A percentile compares a stretch with the other conserved stretches of the same genome.
These are phyloP conservation scores for Prosopocoilus inquinatus DNA, from an alignment of 2,888 invertebrate species.

Conservation along the genomic window DNA sequence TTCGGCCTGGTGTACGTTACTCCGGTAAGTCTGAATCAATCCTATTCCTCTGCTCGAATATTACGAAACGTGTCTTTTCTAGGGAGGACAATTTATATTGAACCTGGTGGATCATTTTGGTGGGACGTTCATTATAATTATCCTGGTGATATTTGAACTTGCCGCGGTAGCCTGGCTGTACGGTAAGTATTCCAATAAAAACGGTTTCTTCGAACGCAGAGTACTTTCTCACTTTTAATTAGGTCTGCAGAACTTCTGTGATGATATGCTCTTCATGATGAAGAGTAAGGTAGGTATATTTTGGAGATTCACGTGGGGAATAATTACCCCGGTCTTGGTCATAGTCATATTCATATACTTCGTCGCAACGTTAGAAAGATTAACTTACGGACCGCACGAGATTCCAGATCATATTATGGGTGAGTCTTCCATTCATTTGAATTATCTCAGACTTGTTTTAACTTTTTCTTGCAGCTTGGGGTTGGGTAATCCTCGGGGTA, in stretches of 20 bases:
- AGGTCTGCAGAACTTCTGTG: slow-evolving; percentile 58
- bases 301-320: slow-evolving; percentile 77
- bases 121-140: slow-evolving; percentile 51
- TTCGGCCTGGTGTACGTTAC: slow-evolving; percentile 71
- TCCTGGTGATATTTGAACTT: slow-evolving; percentile 51
- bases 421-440: neutral
- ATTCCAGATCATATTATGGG: slow-evolving; percentile 60
- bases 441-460: neutral
- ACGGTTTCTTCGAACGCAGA: neutral
- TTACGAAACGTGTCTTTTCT: slow-evolving; percentile 2
- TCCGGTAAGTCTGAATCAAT: slow-evolving; percentile 57
- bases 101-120: slow-evolving; percentile 53
- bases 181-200: slow-evolving; percentile 28
- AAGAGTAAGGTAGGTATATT: slow-evolving; percentile 65
- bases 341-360: slow-evolving; percentile 70
- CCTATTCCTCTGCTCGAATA: neutral
- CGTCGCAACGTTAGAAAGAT: slow-evolving; percentile 58
- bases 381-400: slow-evolving; percentile 58
- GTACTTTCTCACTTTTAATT: slow-evolving; percentile 6
- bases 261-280: slow-evolving; percentile 78
- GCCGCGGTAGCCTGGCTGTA: slow-evolving; percentile 53
- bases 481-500: neutral
- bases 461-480: neutral
- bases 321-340: slow-evolving; percentile 70
- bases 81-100: slow-evolving; percentile 53